Conservation (phyloP, 1,140 invertebrate species). For the Pectinophora gossypiella region DNA sequence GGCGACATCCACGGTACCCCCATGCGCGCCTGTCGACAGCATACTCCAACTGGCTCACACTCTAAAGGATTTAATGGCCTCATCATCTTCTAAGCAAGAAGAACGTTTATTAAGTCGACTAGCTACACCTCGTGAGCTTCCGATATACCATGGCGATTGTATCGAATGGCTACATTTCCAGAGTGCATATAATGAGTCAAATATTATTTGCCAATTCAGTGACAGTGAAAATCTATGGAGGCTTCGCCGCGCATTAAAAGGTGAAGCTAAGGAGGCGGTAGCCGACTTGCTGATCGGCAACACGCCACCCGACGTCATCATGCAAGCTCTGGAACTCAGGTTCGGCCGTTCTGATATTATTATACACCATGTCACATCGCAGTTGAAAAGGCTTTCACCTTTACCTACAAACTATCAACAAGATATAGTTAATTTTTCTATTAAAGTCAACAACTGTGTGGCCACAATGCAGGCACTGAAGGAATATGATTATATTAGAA, state of each 20-base stretch:
- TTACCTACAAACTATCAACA: neutral
- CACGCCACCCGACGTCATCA: slow-evolving; percentile 14
- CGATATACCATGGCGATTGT: neutral
- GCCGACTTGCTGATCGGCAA: slow-evolving; percentile 21
- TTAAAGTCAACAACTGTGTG: slow-evolving; percentile 2
- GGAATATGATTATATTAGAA: neutral
- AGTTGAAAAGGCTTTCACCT: neutral
- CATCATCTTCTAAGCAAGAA: neutral
- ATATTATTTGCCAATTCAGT: neutral
- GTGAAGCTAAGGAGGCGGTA: slow-evolving; percentile 25
- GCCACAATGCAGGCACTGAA: neutral
- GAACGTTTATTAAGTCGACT: neutral
- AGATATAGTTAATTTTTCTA: slow-evolving; percentile 2
- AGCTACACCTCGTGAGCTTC: neutral
- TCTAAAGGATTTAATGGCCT: neutral
- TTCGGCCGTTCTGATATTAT: slow-evolving; percentile 20
- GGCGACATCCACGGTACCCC: no score
- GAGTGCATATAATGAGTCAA: slow-evolving; percentile 2
- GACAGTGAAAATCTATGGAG: slow-evolving; percentile 14
- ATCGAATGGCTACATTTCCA: slow-evolving; percentile 2
- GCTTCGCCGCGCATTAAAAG: slow-evolving; percentile 19
- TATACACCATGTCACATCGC: neutral
- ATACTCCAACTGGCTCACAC: neutral
- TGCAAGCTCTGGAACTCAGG: slow-evolving; percentile 20
- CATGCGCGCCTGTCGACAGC: neutral